Conservation (phyloP, 2,888 invertebrate species). For the Erebia ligea region DNA sequence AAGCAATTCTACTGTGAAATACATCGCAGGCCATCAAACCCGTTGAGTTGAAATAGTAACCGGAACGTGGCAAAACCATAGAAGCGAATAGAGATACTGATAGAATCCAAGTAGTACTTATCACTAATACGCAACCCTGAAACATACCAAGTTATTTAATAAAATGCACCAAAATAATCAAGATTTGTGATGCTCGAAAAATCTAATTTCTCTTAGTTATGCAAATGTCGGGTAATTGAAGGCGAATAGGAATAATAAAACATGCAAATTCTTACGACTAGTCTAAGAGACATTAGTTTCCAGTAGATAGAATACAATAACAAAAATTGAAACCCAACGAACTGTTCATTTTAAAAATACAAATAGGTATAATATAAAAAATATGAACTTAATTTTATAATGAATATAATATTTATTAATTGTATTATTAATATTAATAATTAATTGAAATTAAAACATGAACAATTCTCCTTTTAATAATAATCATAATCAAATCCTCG, state of each 20-base stretch:
- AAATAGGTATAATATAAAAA: too few species aligned
- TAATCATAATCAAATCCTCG: too few species aligned
- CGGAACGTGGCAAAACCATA: slow-evolving; percentile 92
- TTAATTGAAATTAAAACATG: too few species aligned
- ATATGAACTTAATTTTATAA: too few species aligned
- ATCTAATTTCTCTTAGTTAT: background rate
- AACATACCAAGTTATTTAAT: slow-evolving; percentile 49
- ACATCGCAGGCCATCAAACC: slow-evolving; percentile 95
- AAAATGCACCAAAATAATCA: background rate
- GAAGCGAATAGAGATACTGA: slow-evolving; percentile 92
- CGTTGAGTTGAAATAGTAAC: slow-evolving; percentile 94
- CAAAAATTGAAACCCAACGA: too few species aligned
- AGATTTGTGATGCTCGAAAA: background rate
- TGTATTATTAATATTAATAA: too few species aligned
- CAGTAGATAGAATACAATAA: background rate
- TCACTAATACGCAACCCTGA: slow-evolving; percentile 93
- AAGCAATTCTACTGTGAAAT: slow-evolving; percentile 89
- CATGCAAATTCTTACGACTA: background rate
- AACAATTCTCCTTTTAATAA: too few species aligned
- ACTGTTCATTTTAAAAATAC: too few species aligned
- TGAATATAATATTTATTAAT: too few species aligned
- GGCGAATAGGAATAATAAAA: background rate
- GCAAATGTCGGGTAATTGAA: background rate
- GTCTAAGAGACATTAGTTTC: background rate
- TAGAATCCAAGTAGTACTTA: slow-evolving; percentile 93